Base-by-base conservation (phyloP, 92 coral and sea anemone genomes). In the Paramuricea clavata region DNA sequence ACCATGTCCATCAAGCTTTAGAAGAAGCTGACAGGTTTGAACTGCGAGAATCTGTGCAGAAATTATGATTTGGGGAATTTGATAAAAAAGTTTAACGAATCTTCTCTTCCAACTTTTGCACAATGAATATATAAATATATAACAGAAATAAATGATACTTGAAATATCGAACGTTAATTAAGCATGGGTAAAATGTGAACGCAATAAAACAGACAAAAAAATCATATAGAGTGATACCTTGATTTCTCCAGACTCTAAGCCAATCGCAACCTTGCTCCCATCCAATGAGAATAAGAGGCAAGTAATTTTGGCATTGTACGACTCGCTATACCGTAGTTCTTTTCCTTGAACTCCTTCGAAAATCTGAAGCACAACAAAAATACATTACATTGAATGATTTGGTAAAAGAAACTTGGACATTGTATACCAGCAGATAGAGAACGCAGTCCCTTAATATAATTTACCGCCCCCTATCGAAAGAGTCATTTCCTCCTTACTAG, bases 201-300 rank as follows among this genome's bases (percentile, higher is more conserved):
- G 3, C 11, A 41, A 36, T 72, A 44, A 39, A 36, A 72, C 9
- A 36, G 31, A 25, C 16, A 25, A 12, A 47, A 47, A 47, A 47
- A n/a, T n/a, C n/a, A n/a, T n/a, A n/a, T n/a, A n/a, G n/a, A 1
- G 6, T 22, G 19, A 22, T 84, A 94, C 98, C 95, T 82, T 85
- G 0, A 95, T 88, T 27, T 32, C 22, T 1, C 98, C 98, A 36
- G 89, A 89, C 80, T 91, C 93, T 67, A 93, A 82, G 22, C 96
- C 98, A 17, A 93, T 87, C 31, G 98, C 96, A 54, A 95, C 92
- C 32, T 50, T 65, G 5, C 52, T 47, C 36, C 95, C 95, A 79
- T 88, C 78, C 19, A 84, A 79, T 39, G 93, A 88, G 28, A 94
- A 91, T 17, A 87, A 72, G 6, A 93, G 87, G 78, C 98, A 92